Conservation (phyloP, 1,140 invertebrate genomes). For the Macrosteles quadrilineatus region DNA sequence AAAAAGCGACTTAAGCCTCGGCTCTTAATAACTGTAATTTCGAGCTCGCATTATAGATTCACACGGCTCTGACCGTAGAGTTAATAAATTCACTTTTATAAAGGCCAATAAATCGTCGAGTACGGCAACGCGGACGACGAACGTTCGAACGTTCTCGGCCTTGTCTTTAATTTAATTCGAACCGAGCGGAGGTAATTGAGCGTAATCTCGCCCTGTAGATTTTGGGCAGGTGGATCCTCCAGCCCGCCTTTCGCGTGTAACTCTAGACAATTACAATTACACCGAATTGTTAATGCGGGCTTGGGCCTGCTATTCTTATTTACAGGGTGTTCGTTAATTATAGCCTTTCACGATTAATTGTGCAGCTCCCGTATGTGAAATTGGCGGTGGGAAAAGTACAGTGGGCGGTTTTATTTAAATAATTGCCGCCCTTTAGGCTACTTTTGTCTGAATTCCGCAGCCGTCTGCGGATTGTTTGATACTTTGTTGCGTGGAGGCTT, state of each 20-base stretch:
- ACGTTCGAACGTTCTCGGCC: background rate
- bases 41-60: slow-evolving; percentile 8
- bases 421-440: too few relatives aligned
- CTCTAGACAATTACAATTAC: too few relatives aligned
- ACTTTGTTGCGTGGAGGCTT: too few relatives aligned
- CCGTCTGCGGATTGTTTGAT: too few relatives aligned
- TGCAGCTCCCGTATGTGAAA: too few relatives aligned
- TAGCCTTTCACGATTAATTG: too few relatives aligned
- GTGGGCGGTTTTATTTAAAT: too few relatives aligned
- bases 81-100: slow-evolving; percentile 1
- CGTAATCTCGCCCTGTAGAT: background rate
- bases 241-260: background rate
- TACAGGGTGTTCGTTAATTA: too few relatives aligned
- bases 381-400: too few relatives aligned
- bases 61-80: background rate
- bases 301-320: too few relatives aligned
- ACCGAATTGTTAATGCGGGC: too few relatives aligned
- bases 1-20: slow-evolving; percentile 11
- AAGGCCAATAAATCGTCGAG: slow-evolving; percentile 2
- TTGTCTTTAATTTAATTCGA: slow-evolving; percentile 14
- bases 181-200: background rate
- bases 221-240: background rate
- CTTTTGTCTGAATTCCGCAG: too few relatives aligned
- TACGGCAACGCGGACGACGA: background rate
- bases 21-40: slow-evolving; percentile 11